Conservation (phyloP, 2,113 vertebrate genomes). For the Aythya baeri region DNA sequence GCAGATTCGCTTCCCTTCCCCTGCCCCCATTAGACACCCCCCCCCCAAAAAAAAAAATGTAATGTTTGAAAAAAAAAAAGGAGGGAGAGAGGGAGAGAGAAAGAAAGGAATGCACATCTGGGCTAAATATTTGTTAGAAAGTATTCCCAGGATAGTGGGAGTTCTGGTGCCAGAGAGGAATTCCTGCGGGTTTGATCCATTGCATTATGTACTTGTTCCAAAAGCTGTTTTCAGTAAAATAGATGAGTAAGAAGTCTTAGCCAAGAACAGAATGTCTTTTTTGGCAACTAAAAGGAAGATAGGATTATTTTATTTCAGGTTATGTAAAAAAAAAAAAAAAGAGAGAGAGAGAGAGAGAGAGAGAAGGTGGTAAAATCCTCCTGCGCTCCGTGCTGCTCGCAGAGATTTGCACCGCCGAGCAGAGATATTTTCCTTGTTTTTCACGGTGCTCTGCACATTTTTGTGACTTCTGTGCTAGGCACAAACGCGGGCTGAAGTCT, state of each 20-base stretch:
- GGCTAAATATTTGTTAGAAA: slow-evolving; percentile 86
- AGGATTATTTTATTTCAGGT: slow-evolving; percentile 73
- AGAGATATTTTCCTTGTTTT: neutral
- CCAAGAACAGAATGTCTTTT: slow-evolving; percentile 90
- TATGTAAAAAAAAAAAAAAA: slow-evolving; percentile 54
- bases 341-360: too few relatives aligned
- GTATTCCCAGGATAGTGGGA: slow-evolving; percentile 82
- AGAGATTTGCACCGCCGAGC: slow-evolving; percentile 9
- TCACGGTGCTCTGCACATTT: neutral
- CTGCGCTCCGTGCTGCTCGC: neutral
- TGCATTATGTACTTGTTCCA: slow-evolving; percentile 90
- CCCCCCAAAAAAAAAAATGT: neutral
- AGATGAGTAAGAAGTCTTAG: slow-evolving; percentile 77
- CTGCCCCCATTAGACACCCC: neutral
- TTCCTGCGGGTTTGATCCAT: slow-evolving; percentile 91
- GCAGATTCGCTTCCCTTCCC: slow-evolving; percentile 7
- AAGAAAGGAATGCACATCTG: slow-evolving; percentile 85
- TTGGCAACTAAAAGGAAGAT: slow-evolving; percentile 68
- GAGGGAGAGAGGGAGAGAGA: slow-evolving; percentile 25
- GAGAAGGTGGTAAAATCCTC: slow-evolving; percentile 48
- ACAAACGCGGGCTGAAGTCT: neutral
- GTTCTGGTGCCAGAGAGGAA: slow-evolving; percentile 85
- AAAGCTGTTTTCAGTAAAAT: slow-evolving; percentile 84
- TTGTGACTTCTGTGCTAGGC: neutral
- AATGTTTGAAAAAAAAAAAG: slow-evolving; percentile 23